Percentiles rank a stretch among this genome's conserved stretches.
These are phyloP conservation scores for Aspidiotus destructor DNA, from an alignment of 2,888 invertebrate species.

Conservation along the genomic window DNA sequence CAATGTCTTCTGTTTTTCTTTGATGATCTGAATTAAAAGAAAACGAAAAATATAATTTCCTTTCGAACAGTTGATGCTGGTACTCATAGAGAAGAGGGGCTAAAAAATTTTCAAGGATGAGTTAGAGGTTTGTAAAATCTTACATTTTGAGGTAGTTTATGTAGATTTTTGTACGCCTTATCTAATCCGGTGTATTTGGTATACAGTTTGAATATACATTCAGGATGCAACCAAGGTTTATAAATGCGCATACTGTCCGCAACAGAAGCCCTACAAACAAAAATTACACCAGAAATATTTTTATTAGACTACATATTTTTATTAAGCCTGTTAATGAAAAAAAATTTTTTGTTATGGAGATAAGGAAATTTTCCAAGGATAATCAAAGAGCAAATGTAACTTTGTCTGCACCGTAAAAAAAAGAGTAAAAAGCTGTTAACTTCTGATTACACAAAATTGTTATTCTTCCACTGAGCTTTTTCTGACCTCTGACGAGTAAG, in stretches of 20 bases:
- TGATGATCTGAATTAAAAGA: conserved; percentile 34
- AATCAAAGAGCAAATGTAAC: neutral
- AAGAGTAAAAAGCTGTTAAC: too few relatives aligned
- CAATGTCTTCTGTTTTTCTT: conserved; percentile 35
- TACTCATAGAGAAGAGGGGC: too few relatives aligned
- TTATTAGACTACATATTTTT: too few relatives aligned
- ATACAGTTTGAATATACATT: conserved; percentile 35
- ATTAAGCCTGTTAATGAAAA: too few relatives aligned
- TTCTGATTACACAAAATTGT: too few relatives aligned
- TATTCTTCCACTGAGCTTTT: too few relatives aligned
- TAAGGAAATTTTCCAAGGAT: neutral
- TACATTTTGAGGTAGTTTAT: conserved; percentile 35
- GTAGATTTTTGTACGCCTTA: conserved; percentile 35
- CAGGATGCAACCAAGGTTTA: conserved; percentile 37
- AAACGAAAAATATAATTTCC: neutral
- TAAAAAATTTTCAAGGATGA: too few relatives aligned
- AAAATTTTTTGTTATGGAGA: neutral
- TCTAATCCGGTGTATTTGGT: conserved; percentile 34
- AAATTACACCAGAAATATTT: neutral
- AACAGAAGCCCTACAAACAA: conserved; percentile 36
- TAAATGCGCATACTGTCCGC: conserved; percentile 37
- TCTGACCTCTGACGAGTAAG: too few relatives aligned
- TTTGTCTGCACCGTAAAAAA: neutral
- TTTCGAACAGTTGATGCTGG: too few relatives aligned
- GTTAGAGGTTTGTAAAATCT: too few relatives aligned